Evolutionary conservation across 2,113 vertebrate species (phyloP), one percentile per base, ranked within the genome.

Genomic region (Lycocorax pyrrhopterus): DNA sequence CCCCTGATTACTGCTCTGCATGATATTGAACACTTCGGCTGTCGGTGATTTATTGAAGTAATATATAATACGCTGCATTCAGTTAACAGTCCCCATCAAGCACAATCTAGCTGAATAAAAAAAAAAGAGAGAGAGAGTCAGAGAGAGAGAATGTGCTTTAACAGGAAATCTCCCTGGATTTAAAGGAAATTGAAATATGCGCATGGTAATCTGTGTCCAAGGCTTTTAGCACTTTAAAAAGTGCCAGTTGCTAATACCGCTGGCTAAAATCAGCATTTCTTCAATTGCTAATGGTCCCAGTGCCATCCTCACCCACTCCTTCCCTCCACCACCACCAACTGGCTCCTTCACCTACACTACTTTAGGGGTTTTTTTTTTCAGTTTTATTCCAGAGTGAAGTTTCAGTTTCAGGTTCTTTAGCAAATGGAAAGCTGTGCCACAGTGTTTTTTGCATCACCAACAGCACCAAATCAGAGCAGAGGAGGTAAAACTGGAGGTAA

Each of bases 211-310:
- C 68, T 64, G 33, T 63, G 86, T 81, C 92, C 93, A 81, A 93
- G 90, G 93, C 88, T 95, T 96, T 97, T 96, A 96, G 85, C 88
- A 78, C 93, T 94, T 93, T 82, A 56, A 30, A 74, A 92, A 93
- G 76, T 78, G 85, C 68, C 64, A 75, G 56, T 33, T 92, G 60
- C 16, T 92, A 77, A 88, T 88, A 56, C 55, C 69, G 37, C 52
- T 56, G 73, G 30, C 66, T 96, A 88, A 93, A 92, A 39, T 66
- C 78, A 91, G 59, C 29, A 9, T 32, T 85, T 66, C 39, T 73
- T 69, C 9, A 1, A 60, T 55, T 3, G 2, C 59, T 96, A 66
- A 83, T 46, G 62, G 72, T 79, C 66, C 62, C 41, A 46, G 4
- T 22, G 77, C 58, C 82, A 43, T 52, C 87, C 63, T 83, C 72